A percentile compares a stretch with the other conserved stretches of the same genome.
phyloP scores from a whole-genome alignment of 2,797 vertebrate species.

The Amazonetta brasiliensis region DNA sequence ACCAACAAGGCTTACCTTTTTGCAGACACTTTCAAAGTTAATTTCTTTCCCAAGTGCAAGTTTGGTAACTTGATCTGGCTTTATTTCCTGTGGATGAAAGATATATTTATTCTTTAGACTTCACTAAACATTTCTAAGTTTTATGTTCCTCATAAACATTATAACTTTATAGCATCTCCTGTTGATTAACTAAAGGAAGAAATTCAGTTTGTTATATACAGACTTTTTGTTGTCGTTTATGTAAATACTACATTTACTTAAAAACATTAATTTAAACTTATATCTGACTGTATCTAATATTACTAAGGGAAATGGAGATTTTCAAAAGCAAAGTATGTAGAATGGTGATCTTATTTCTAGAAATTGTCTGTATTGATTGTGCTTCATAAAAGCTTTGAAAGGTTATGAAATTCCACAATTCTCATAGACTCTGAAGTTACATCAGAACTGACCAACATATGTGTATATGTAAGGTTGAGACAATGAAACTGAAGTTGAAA shows the following conservation, averaged over 20 bases:
- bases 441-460: background rate
- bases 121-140: background rate
- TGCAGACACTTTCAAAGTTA: slow-evolving; percentile 89
- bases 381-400: background rate
- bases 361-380: background rate
- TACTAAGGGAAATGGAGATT: background rate
- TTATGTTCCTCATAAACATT: background rate
- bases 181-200: background rate
- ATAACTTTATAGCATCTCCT: background rate
- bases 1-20: slow-evolving; percentile 76
- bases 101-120: background rate
- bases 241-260: background rate
- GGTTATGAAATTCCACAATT: background rate
- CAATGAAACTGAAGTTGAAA: background rate
- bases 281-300: background rate
- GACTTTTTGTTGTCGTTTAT: background rate
- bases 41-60: slow-evolving; percentile 87
- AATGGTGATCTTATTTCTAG: background rate
- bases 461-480: background rate
- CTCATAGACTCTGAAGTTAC: background rate
- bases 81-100: slow-evolving; percentile 75
- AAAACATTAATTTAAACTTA: background rate
- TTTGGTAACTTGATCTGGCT: slow-evolving; percentile 90
- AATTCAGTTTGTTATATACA: background rate
- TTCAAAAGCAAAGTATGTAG: background rate